phyloP scores from a whole-genome alignment of 2,113 vertebrate species.

The Clupea harengus region DNA sequence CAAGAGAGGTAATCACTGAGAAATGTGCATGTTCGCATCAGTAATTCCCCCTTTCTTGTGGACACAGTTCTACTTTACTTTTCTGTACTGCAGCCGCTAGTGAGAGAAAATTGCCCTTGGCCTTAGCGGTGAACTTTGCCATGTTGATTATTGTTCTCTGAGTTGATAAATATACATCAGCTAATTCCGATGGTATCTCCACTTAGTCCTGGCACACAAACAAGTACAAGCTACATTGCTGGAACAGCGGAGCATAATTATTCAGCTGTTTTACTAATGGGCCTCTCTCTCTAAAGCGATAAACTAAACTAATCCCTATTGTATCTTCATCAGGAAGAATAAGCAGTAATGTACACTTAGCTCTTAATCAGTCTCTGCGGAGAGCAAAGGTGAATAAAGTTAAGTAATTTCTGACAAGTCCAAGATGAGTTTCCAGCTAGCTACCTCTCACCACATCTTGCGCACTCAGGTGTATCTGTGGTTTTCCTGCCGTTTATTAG shows the following conservation, averaged over 20 bases:
- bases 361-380: not conserved
- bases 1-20: not conserved
- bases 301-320: not conserved
- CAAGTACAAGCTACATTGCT: not conserved
- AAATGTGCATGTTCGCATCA: not conserved
- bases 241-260: not conserved
- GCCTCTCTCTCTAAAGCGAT: not conserved
- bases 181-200: not conserved
- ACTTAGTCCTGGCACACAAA: not conserved
- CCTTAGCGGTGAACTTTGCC: not conserved
- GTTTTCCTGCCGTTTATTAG: too few species aligned
- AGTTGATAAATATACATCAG: not conserved
- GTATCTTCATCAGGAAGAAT: not conserved
- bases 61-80: not conserved
- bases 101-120: not conserved
- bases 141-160: not conserved
- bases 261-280: conserved; percentile 6
- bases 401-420: not conserved
- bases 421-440: not conserved
- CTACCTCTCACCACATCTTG: not conserved
- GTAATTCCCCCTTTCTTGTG: not conserved
- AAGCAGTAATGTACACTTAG: not conserved
- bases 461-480: too few species aligned
- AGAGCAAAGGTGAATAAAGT: not conserved
- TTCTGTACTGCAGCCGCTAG: not conserved